Percentiles rank a stretch among this genome's conserved stretches.
Evolutionary conservation across 2,888 invertebrate genomes (phyloP).

Genomic region (Dryobotodes eremita): DNA sequence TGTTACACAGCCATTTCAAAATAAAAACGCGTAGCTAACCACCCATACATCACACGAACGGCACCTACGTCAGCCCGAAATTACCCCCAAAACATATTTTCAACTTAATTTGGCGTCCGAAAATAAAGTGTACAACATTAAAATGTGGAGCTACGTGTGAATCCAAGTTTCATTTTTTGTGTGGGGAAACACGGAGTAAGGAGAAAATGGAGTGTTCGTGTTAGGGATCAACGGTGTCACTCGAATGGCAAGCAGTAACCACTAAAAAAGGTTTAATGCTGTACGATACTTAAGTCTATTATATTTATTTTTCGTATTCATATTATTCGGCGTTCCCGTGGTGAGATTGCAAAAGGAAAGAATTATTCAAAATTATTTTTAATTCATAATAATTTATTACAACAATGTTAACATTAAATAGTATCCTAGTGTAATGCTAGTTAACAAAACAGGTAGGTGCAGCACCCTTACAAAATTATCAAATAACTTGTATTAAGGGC

Average conservation of each 20-base stretch:
- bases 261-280: too few species aligned
- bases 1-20: conserved; percentile 25
- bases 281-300: not conserved
- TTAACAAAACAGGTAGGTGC: too few species aligned
- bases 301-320: too few species aligned
- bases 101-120: conserved; percentile 57
- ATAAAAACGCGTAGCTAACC: conserved; percentile 31
- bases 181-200: conserved; percentile 16
- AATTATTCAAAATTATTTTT: too few species aligned
- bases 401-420: too few species aligned
- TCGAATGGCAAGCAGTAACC: not conserved
- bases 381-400: too few species aligned
- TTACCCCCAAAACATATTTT: conserved; percentile 54
- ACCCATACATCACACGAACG: conserved; percentile 35
- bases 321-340: too few species aligned
- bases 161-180: conserved; percentile 28
- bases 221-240: not conserved
- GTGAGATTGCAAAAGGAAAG: too few species aligned
- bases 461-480: too few species aligned
- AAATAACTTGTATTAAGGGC: too few species aligned
- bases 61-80: conserved; percentile 39
- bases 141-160: conserved; percentile 49
- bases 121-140: conserved; percentile 52
- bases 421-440: too few species aligned
- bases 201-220: conserved; percentile 13